Base-by-base conservation (phyloP, 2,888 invertebrate genomes). In the Pammene fasciana region DNA sequence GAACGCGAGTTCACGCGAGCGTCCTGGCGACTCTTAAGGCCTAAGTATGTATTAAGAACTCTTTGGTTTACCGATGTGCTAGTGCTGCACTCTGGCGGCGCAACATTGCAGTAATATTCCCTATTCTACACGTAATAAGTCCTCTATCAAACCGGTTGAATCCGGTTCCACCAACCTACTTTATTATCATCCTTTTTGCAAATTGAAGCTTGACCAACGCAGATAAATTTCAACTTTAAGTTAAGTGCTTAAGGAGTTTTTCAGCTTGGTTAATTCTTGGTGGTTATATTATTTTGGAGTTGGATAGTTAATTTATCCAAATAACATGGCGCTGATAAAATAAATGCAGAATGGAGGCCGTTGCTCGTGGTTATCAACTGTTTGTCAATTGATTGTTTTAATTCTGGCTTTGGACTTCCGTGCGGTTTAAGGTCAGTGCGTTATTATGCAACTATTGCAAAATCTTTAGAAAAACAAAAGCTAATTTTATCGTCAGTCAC, bases 131-230 rank as follows among this genome's bases (percentile, higher is more conserved):
- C 81, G 82, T 85, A 82, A 82, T 84, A 74, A 16, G 71, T 74
- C 79, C 75, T 72, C 71, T 76, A 75, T 70, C 56, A 60, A 85
- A 79, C 90, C 81, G 74, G 89, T 82, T 77, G 61, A 59, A 84
- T 76, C 88, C 75, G 78, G 86, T 79, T 82, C 67, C 60, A 78
- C 73, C 86, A 88, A 89, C 90, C 89, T 82, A 89, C 80, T 83
- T 89, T 81, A 81, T 80, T 88, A 90, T 89, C 88, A 82, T 85
- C 83, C 82, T 87, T 88, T 87, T 87, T 85, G 89, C 88, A 86
- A 87, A 88, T 85, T 82, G 83, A 76, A 71, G 76, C 4, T 26
- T 26, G 1, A 26, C 26, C 26, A 26, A 26, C 38, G 5, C 6
- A 10, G 10, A 2, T 6, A 70, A 72, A 73, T 74, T 43, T 59